Conservation (phyloP, 2,888 invertebrate genomes). For the Ophion ventricosus region DNA sequence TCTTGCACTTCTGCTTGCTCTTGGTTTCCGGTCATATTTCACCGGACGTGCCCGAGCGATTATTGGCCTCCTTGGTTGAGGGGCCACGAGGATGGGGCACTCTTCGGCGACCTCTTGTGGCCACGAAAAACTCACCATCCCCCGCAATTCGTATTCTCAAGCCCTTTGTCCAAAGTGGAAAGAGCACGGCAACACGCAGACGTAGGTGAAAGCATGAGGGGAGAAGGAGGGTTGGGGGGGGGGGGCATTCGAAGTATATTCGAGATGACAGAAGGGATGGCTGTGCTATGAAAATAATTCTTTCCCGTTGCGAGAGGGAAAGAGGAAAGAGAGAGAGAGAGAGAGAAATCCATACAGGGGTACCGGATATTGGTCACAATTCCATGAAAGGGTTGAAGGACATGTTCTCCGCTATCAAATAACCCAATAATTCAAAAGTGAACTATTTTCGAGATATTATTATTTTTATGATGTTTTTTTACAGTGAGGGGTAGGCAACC, state of each 20-base stretch:
- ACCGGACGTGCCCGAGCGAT: conserved; percentile 39
- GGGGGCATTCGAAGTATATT: conserved; percentile 30
- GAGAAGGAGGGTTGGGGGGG: too few species aligned
- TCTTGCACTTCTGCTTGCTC: neutral
- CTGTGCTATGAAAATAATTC: conserved; percentile 41
- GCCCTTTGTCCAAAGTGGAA: neutral
- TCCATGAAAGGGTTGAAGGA: too few species aligned
- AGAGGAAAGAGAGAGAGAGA: neutral
- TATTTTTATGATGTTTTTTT: too few species aligned
- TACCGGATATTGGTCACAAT: too few species aligned
- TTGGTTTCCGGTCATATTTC: conserved; percentile 24
- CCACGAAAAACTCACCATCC: conserved; percentile 59
- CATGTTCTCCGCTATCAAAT: too few species aligned
- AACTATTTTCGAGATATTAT: too few species aligned
- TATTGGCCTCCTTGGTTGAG: conserved; percentile 64
- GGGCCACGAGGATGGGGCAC: conserved; percentile 64
- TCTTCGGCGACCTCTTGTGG: conserved; percentile 32
- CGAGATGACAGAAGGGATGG: conserved; percentile 41
- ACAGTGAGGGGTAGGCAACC: too few species aligned
- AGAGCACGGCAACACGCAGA: neutral
- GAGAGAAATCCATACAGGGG: too few species aligned
- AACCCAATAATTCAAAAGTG: too few species aligned
- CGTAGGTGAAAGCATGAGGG: conserved; percentile 18
- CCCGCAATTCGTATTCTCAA: neutral
- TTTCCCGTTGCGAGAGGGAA: conserved; percentile 26